A percentile compares a stretch with the other conserved stretches of the same genome.
phyloP scores from a whole-genome alignment of 1,140 invertebrate species.

The Drosophila lacertosa region DNA sequence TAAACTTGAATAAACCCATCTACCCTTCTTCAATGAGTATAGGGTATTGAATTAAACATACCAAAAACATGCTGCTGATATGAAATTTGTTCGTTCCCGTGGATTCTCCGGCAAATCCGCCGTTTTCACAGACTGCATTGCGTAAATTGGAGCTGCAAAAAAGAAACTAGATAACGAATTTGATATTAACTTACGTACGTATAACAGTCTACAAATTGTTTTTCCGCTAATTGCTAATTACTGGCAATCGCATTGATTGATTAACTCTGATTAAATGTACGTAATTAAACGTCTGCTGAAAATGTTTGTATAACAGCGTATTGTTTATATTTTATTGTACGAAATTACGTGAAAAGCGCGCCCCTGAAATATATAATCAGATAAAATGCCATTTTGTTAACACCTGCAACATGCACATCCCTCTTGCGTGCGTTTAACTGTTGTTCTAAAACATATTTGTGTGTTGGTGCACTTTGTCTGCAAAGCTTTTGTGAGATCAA shows the following conservation, averaged over 20 bases:
- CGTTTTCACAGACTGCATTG: constrained; percentile 80
- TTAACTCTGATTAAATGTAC: constrained; percentile 1
- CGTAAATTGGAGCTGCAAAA: too few species aligned
- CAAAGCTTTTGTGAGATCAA: not conserved
- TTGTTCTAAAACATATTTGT: not conserved
- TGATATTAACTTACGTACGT: not conserved
- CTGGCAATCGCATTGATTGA: constrained; percentile 25
- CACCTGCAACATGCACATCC: not conserved
- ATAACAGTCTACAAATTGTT: not conserved
- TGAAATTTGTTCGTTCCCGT: constrained; percentile 71
- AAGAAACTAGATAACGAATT: constrained; percentile 13
- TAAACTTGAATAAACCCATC: too few species aligned
- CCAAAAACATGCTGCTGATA: constrained; percentile 79
- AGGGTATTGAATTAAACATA: constrained; percentile 49
- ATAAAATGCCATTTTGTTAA: constrained; percentile 1
- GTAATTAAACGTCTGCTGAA: not conserved
- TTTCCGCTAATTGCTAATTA: constrained; percentile 29
- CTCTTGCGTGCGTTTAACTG: not conserved
- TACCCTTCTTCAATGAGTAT: too few species aligned
- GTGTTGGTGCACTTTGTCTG: not conserved
- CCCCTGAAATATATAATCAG: not conserved
- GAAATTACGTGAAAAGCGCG: constrained; percentile 7
- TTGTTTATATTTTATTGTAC: not conserved
- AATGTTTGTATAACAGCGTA: not conserved
- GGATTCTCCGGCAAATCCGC: constrained; percentile 82